Conservation (phyloP, 1,140 invertebrate genomes). For the Diploscapter pachys region DNA sequence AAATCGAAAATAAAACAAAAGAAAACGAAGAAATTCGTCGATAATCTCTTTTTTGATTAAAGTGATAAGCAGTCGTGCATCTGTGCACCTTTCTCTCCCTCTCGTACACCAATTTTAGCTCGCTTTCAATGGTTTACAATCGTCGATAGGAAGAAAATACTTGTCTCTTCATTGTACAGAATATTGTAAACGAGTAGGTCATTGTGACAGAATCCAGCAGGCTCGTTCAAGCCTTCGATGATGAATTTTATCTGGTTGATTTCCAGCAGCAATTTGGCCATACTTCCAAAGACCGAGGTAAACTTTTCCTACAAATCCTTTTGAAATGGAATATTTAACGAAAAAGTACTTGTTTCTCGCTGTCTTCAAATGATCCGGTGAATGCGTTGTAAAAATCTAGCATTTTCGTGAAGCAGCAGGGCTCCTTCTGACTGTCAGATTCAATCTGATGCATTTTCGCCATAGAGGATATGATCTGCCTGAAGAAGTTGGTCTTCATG, state of each 20-base stretch:
- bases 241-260: conserved; percentile 64
- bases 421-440: conserved; percentile 58
- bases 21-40: no score
- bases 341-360: conserved; percentile 41
- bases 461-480: conserved; percentile 73
- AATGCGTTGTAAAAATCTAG: conserved; percentile 71
- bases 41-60: no score
- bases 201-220: conserved; percentile 94
- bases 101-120: no score
- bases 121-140: not conserved
- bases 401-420: conserved; percentile 73
- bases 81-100: no score
- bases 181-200: conserved; percentile 92
- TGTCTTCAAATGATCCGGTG: conserved; percentile 30
- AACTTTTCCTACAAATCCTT: conserved; percentile 5
- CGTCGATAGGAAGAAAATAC: conserved; percentile 42
- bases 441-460: conserved; percentile 71
- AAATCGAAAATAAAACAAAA: no score
- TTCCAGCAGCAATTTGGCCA: not conserved
- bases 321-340: conserved; percentile 24
- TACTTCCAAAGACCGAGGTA: conserved; percentile 11
- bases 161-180: conserved; percentile 73
- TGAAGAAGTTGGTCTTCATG: conserved; percentile 26
- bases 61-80: no score
- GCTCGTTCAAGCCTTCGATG: conserved; percentile 70